phyloP scores from a whole-genome alignment of 1,140 invertebrate species.

The Drosophila sp. region DNA sequence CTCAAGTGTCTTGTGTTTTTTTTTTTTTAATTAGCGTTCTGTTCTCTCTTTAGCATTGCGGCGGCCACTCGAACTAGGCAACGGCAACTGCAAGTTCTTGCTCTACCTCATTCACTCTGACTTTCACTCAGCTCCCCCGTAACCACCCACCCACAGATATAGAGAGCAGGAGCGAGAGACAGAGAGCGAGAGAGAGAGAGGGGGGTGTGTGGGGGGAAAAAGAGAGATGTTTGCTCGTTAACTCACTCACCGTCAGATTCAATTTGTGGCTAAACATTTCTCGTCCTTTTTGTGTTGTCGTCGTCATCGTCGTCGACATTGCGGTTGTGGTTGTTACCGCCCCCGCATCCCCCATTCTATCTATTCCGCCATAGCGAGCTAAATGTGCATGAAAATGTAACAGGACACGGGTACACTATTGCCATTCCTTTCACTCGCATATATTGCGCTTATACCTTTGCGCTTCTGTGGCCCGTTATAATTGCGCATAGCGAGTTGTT shows the following conservation, averaged over 20 bases:
- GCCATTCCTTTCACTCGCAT: conserved; percentile 37
- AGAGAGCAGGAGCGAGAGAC: too few species aligned
- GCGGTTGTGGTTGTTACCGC: conserved; percentile 5
- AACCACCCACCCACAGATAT: neutral
- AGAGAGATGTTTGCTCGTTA: conserved; percentile 49
- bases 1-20: conserved; percentile 55
- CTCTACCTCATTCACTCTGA: conserved; percentile 14
- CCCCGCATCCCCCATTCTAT: neutral
- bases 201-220: neutral
- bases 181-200: neutral
- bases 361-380: conserved; percentile 50
- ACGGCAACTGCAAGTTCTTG: conserved; percentile 4
- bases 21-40: conserved; percentile 76
- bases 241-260: conserved; percentile 67
- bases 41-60: conserved; percentile 22
- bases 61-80: conserved; percentile 60
- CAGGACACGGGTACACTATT: conserved; percentile 51
- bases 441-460: conserved; percentile 38
- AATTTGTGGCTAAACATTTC: conserved; percentile 78
- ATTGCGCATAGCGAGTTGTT: conserved; percentile 65
- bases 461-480: conserved; percentile 57
- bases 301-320: conserved; percentile 9
- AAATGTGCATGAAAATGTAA: conserved; percentile 81
- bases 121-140: neutral
- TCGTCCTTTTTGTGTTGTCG: conserved; percentile 69